Evolutionary conservation across 2,888 invertebrate genomes (phyloP).

Genomic region (Ectropis crepuscularia): DNA sequence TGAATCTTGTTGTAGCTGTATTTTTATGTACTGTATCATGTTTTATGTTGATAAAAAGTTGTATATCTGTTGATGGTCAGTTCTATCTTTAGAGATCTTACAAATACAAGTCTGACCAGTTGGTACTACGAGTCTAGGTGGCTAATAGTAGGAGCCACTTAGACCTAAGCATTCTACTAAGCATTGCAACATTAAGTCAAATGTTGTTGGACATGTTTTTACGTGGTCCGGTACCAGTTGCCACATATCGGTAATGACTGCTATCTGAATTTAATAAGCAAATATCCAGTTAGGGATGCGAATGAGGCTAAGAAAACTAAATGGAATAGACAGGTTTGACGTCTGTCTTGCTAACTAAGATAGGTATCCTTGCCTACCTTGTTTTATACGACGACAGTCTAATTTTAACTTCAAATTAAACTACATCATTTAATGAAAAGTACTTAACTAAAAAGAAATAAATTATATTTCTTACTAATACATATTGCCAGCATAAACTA

Average conservation of each 20-base stretch:
- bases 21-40: too few relatives aligned
- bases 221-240: conserved; percentile 22
- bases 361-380: too few relatives aligned
- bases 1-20: too few relatives aligned
- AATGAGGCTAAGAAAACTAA: background rate
- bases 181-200: conserved; percentile 50
- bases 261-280: conserved; percentile 17
- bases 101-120: conserved; percentile 48
- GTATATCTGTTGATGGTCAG: background rate
- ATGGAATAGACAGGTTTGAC: background rate
- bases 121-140: conserved; percentile 52
- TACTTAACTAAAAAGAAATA: too few relatives aligned
- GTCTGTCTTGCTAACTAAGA: background rate
- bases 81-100: conserved; percentile 7
- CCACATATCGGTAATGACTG: conserved; percentile 26
- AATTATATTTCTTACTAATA: too few relatives aligned
- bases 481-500: too few relatives aligned
- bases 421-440: too few relatives aligned
- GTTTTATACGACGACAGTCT: too few relatives aligned
- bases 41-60: too few relatives aligned
- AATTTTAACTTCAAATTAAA: too few relatives aligned
- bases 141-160: conserved; percentile 49
- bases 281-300: background rate
- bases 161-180: conserved; percentile 46
- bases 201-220: conserved; percentile 33